These are phyloP conservation scores for Phenacoccus solenopsis DNA, from an alignment of 1,140 invertebrate genomes.

Conservation along the genomic window DNA sequence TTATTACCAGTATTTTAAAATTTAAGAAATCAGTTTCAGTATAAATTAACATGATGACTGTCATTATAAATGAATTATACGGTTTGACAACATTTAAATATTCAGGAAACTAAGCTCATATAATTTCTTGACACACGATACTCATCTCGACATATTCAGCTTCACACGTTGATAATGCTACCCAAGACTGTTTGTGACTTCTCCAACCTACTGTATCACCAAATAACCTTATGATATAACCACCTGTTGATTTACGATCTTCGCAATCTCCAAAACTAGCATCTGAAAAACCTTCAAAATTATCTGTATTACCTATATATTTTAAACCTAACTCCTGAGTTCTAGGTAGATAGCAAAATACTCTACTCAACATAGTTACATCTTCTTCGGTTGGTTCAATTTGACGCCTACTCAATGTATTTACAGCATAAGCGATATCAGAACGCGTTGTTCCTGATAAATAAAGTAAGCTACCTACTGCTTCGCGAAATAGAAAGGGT, in stretches of 20 bases:
- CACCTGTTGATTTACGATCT: constrained; percentile 24
- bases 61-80: too few species aligned
- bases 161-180: constrained; percentile 31
- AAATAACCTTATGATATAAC: constrained; percentile 25
- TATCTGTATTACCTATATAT: constrained; percentile 19
- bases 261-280: constrained; percentile 21
- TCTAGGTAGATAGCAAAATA: constrained; percentile 24
- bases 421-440: constrained; percentile 32
- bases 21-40: too few species aligned
- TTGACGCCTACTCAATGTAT: constrained; percentile 22
- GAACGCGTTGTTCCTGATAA: constrained; percentile 28
- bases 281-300: constrained; percentile 24
- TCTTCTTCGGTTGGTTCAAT: constrained; percentile 11
- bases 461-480: constrained; percentile 32
- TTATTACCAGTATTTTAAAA: too few species aligned
- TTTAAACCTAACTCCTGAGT: constrained; percentile 19
- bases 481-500: constrained; percentile 25
- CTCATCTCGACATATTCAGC: constrained; percentile 32
- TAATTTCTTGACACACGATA: constrained; percentile 26
- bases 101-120: too few species aligned
- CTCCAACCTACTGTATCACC: constrained; percentile 29
- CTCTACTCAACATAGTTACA: constrained; percentile 18
- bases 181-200: constrained; percentile 28
- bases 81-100: too few species aligned
- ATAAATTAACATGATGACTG: too few species aligned